A percentile compares a stretch with the other conserved stretches of the same genome.
Evolutionary conservation across 2,888 invertebrate genomes (phyloP).

Genomic region (Junonia oenone): DNA sequence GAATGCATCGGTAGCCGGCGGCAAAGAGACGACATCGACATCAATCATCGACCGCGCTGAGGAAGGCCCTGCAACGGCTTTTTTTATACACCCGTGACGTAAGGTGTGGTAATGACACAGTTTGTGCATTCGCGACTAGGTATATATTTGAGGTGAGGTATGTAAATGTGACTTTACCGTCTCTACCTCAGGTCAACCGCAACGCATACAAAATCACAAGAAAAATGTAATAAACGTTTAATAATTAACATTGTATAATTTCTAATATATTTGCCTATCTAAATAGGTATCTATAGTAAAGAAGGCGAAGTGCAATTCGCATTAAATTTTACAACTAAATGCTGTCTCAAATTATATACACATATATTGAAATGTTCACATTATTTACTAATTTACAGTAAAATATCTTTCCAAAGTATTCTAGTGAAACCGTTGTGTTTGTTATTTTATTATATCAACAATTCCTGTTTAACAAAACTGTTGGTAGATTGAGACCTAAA

Average conservation of each 20-base stretch:
- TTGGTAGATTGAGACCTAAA: neutral
- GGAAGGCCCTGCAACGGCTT: constrained; percentile 25
- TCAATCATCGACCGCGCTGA: constrained; percentile 25
- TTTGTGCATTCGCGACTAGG: constrained; percentile 7
- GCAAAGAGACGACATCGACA: constrained; percentile 14
- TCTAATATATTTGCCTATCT: neutral
- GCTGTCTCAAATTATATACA: neutral
- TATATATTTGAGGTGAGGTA: neutral
- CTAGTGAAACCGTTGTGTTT: neutral
- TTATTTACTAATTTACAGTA: neutral
- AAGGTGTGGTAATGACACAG: constrained; percentile 28
- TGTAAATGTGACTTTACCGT: neutral
- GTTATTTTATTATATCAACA: neutral
- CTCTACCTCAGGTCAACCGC: neutral
- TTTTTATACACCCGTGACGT: constrained; percentile 25
- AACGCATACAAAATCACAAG: neutral
- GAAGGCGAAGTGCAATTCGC: neutral
- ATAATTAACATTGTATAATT: no score
- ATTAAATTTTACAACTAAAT: neutral
- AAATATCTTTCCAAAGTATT: neutral
- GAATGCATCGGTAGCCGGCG: constrained; percentile 18
- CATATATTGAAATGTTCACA: neutral
- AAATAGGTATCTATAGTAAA: no score
- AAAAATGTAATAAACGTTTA: neutral
- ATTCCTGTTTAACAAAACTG: neutral